These are phyloP conservation scores for Athalia cordata DNA, from an alignment of 2,888 invertebrate species.

Conservation along the genomic window DNA sequence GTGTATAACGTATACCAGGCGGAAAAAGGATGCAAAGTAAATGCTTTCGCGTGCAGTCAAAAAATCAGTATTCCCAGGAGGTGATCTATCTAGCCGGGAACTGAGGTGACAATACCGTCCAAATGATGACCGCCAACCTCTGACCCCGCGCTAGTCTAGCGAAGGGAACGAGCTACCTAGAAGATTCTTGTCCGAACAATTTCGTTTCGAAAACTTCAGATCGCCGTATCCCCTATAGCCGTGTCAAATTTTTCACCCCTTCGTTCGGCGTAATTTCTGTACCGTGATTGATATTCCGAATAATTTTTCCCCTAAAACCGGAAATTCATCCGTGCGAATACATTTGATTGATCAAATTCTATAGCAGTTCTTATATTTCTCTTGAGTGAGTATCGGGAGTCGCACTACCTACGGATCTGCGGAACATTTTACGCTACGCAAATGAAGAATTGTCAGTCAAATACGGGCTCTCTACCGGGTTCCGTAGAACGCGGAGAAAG, in stretches of 20 bases:
- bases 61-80: conserved; percentile 69
- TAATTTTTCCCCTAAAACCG: background rate
- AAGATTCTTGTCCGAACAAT: conserved; percentile 4
- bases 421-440: conserved; percentile 66
- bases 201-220: background rate
- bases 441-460: conserved; percentile 73
- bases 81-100: conserved; percentile 46
- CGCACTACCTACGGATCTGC: conserved; percentile 8
- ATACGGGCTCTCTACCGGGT: conserved; percentile 59
- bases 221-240: background rate
- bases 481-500: conserved; percentile 51
- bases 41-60: background rate
- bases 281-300: background rate
- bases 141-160: conserved; percentile 60
- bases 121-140: conserved; percentile 64
- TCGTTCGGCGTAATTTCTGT: background rate
- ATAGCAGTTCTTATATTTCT: no score
- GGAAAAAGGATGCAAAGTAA: background rate
- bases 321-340: background rate
- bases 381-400: background rate
- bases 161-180: conserved; percentile 57
- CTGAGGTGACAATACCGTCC: conserved; percentile 66
- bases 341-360: background rate
- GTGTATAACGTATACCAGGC: background rate
- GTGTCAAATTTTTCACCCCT: no score